Conservation (phyloP, 2,797 vertebrate species). For the Pipistrellus kuhlii region DNA sequence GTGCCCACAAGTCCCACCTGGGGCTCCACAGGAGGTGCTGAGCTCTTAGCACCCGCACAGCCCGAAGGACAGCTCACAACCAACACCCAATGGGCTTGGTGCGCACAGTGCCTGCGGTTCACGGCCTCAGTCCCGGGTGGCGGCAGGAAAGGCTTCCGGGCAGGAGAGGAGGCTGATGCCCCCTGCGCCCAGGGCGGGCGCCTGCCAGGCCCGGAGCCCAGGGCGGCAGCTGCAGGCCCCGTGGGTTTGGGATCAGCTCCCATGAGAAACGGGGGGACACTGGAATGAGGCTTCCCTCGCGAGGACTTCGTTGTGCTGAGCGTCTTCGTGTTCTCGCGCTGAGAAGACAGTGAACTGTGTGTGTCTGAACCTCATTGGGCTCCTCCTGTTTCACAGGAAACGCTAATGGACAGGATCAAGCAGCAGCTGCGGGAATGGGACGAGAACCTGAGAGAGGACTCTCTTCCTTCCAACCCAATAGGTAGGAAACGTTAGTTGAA, state of each 20-base stretch:
- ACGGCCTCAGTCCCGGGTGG: background rate
- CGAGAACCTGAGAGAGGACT: slow-evolving; percentile 98
- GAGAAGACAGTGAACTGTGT: background rate
- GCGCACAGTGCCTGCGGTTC: background rate
- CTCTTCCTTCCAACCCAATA: slow-evolving; percentile 96
- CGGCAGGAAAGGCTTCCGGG: background rate
- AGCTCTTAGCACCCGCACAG: background rate
- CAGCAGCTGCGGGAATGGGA: slow-evolving; percentile 98
- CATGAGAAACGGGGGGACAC: background rate
- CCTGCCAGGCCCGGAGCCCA: background rate
- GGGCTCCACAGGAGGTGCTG: background rate
- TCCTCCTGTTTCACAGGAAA: slow-evolving; percentile 86
- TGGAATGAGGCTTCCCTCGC: background rate
- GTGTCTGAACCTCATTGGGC: slow-evolving; percentile 72
- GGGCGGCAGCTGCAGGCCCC: background rate
- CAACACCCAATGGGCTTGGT: background rate
- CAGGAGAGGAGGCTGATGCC: background rate
- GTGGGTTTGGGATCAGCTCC: background rate
- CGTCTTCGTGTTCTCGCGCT: background rate
- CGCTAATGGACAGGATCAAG: slow-evolving; percentile 97
- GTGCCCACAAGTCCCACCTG: too few species aligned
- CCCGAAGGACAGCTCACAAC: too few species aligned
- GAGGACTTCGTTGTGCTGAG: too few species aligned
- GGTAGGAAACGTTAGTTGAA: slow-evolving; percentile 86
- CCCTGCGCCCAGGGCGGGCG: background rate